Evolutionary conservation across 2,888 invertebrate species (phyloP).

Genomic region (Harpalus rufipes): DNA sequence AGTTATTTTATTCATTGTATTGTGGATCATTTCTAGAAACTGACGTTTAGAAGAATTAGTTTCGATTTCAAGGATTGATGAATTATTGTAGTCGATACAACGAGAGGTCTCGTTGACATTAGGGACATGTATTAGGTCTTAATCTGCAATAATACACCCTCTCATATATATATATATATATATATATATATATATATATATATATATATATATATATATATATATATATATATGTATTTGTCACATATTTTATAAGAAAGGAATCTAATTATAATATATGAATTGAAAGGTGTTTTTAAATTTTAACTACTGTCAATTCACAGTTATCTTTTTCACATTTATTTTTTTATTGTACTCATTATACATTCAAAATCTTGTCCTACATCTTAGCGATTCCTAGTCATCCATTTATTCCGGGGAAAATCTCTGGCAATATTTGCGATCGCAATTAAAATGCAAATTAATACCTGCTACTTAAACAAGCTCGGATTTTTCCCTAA

Average conservation of each 20-base stretch:
- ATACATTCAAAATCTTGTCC: not conserved
- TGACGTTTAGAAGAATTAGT: too few relatives aligned
- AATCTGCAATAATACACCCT: too few relatives aligned
- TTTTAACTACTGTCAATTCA: not conserved
- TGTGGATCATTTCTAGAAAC: too few relatives aligned
- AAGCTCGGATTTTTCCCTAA: conserved; percentile 31
- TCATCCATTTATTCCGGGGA: conserved; percentile 9
- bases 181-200: too few relatives aligned
- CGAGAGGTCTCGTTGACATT: too few relatives aligned
- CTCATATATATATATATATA: too few relatives aligned
- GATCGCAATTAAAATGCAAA: conserved; percentile 52
- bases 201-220: too few relatives aligned
- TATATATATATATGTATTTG: too few relatives aligned
- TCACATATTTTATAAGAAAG: not conserved
- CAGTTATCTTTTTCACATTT: not conserved
- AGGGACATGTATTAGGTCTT: too few relatives aligned
- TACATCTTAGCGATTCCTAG: not conserved
- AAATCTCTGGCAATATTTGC: conserved; percentile 26
- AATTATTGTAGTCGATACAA: too few relatives aligned
- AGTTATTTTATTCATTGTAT: too few relatives aligned
- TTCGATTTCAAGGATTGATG: too few relatives aligned
- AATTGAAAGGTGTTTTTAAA: not conserved
- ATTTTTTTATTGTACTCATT: conserved; percentile 34
- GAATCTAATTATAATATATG: not conserved
- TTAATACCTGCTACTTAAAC: conserved; percentile 41